Percentiles rank a stretch among this genome's conserved stretches.
Conservation (phyloP, 1,140 invertebrate genomes). For the Periplaneta americana region DNA sequence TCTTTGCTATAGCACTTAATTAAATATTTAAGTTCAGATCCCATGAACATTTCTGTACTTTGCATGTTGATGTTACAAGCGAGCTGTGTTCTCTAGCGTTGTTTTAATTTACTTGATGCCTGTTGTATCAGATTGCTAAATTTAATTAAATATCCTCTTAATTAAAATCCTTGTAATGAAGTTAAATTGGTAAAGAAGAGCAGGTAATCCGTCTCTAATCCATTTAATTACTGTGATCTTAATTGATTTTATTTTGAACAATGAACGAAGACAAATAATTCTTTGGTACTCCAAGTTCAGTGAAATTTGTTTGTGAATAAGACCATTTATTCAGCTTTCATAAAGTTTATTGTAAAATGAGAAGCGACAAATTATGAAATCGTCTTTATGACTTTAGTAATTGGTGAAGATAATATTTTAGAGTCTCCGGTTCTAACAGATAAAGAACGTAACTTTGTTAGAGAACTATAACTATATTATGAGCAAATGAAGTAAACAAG, state of each 20-base stretch:
- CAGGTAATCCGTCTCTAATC: neutral
- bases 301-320: neutral
- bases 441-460: neutral
- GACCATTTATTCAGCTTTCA: neutral
- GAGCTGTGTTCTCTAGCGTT: neutral
- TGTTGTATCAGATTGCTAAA: neutral
- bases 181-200: neutral
- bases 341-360: neutral
- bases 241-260: neutral
- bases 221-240: neutral
- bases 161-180: neutral
- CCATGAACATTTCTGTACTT: too few relatives aligned
- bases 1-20: too few relatives aligned
- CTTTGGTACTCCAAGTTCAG: neutral
- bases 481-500: neutral
- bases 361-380: neutral
- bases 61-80: too few relatives aligned
- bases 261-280: neutral
- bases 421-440: neutral
- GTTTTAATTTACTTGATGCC: neutral
- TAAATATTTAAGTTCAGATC: too few relatives aligned
- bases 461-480: neutral
- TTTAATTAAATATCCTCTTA: neutral
- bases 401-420: neutral
- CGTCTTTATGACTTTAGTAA: neutral